A percentile compares a stretch with the other conserved stretches of the same genome.
Conservation (phyloP, 2,113 vertebrate species). For the Onychorhynchus coronatus region DNA sequence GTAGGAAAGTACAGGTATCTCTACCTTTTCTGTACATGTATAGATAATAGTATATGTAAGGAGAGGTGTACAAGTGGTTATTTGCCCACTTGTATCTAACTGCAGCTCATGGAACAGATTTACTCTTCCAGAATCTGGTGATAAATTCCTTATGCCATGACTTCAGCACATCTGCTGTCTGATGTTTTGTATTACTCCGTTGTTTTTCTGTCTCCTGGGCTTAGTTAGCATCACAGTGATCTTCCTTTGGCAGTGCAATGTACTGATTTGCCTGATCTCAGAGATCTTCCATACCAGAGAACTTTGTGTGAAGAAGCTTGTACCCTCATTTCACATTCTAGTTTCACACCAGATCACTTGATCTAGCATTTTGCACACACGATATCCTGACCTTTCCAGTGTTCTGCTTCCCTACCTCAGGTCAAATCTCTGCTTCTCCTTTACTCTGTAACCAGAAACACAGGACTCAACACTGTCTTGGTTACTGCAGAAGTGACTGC, state of each 20-base stretch:
- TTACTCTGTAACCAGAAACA: neutral
- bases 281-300: neutral
- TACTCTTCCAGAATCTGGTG: neutral
- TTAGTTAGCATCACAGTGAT: neutral
- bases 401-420: neutral
- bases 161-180: neutral
- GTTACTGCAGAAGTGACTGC: neutral
- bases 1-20: neutral
- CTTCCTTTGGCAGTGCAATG: neutral
- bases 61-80: neutral
- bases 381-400: neutral
- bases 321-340: neutral
- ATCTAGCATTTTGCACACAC: neutral
- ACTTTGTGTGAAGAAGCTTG: neutral
- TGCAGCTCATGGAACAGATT: neutral
- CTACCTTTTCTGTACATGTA: neutral
- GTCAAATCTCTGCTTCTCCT: neutral
- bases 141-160: neutral
- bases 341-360: accelerated
- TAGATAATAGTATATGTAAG: neutral
- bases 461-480: neutral
- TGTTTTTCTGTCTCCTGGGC: neutral
- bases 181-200: neutral
- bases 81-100: neutral
- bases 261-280: neutral